A percentile compares a stretch with the other conserved stretches of the same genome.
Conservation (phyloP, 1,140 invertebrate genomes). For the Drosophila elegans region DNA sequence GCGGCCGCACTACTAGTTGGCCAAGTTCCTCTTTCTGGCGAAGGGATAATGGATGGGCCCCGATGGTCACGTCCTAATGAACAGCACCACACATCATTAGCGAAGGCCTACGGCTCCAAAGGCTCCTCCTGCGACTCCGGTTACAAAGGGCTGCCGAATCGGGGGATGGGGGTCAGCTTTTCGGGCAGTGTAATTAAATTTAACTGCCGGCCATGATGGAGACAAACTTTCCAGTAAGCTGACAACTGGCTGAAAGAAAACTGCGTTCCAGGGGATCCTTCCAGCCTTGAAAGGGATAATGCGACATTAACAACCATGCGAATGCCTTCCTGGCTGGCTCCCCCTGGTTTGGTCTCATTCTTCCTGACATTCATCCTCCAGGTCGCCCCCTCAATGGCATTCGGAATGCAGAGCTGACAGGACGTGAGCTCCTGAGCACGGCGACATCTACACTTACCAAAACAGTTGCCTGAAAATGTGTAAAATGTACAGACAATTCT, state of each 20-base stretch:
- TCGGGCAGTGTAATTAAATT: constrained; percentile 78
- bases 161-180: constrained; percentile 39
- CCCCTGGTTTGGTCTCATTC: neutral
- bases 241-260: constrained; percentile 28
- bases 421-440: constrained; percentile 11
- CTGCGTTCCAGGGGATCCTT: constrained; percentile 25
- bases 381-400: constrained; percentile 9
- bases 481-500: neutral
- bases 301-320: constrained; percentile 39
- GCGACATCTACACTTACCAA: constrained; percentile 10
- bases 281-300: constrained; percentile 24
- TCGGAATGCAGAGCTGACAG: constrained; percentile 36
- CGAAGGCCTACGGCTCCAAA: constrained; percentile 35
- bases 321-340: constrained; percentile 13
- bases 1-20: constrained; percentile 42
- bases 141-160: constrained; percentile 53
- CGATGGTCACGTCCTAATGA: constrained; percentile 75
- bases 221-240: constrained; percentile 38
- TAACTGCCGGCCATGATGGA: constrained; percentile 61
- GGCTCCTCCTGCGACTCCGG: constrained; percentile 46
- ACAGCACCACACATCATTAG: constrained; percentile 51
- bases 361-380: constrained; percentile 16
- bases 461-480: neutral
- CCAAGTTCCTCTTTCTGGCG: constrained; percentile 37
- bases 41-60: constrained; percentile 43